Conservation (phyloP, 2,888 invertebrate genomes). For the Microchrysa polita region DNA sequence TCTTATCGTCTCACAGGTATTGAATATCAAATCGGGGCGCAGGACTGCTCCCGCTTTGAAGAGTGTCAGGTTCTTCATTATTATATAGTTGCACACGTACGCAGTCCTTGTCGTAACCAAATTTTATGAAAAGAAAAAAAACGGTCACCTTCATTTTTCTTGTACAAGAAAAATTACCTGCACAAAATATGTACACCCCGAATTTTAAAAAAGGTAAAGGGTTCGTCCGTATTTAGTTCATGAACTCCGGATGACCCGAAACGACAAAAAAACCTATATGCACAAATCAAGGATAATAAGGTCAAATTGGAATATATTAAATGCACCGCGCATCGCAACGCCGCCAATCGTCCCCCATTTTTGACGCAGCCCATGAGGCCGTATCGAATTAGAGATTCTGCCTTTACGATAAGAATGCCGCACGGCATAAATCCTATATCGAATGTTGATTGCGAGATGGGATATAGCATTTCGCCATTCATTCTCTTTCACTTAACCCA, state of each 20-base stretch:
- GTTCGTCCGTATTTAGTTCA: no score
- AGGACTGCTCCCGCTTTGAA: conserved; percentile 35
- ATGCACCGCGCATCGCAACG: no score
- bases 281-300: not conserved
- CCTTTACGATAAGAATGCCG: no score
- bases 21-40: conserved; percentile 45
- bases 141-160: no score
- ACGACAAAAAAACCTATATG: no score
- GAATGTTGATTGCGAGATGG: no score
- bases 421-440: no score
- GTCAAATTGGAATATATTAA: not conserved
- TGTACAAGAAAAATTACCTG: not conserved
- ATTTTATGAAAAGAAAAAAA: not conserved
- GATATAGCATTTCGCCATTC: not conserved
- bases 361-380: no score
- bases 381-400: no score
- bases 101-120: conserved; percentile 25
- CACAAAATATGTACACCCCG: not conserved
- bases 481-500: not conserved
- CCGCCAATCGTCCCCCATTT: not conserved
- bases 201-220: not conserved
- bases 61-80: conserved; percentile 29
- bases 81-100: no score
- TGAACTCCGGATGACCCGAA: not conserved
- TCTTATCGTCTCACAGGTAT: conserved; percentile 44